Evolutionary conservation across 2,797 vertebrate species (phyloP).

Genomic region (Coreius guichenoti): DNA sequence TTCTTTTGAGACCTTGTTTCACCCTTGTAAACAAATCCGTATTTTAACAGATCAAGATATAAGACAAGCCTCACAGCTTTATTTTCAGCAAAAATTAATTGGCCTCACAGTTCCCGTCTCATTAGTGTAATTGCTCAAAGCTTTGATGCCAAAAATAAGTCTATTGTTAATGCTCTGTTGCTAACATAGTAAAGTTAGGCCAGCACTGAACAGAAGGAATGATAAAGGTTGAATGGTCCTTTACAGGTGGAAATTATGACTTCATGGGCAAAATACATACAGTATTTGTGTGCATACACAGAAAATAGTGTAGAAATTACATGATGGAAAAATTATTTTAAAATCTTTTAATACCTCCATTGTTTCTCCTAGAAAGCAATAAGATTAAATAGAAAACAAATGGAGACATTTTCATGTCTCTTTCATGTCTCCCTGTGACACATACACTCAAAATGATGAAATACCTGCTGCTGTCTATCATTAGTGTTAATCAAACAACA

Average conservation of each 20-base stretch:
- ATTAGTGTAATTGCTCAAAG: conserved; percentile 35
- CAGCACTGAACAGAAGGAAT: neutral
- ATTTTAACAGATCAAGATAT: conserved; percentile 25
- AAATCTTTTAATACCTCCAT: neutral
- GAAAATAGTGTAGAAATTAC: neutral
- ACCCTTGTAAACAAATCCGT: conserved; percentile 2
- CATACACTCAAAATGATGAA: too few species aligned
- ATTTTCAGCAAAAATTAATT: conserved; percentile 27
- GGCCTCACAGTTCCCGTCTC: conserved; percentile 3
- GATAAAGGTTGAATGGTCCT: too few species aligned
- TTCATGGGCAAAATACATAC: neutral
- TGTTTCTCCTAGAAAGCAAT: neutral
- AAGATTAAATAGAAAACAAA: neutral
- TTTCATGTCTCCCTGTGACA: neutral
- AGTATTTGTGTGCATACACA: neutral
- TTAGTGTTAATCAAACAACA: too few species aligned
- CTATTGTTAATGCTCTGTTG: conserved; percentile 16
- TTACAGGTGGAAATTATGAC: neutral
- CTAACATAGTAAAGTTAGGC: neutral
- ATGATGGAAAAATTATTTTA: neutral
- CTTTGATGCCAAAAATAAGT: conserved; percentile 31
- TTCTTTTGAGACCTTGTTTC: neutral
- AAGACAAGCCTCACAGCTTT: conserved; percentile 5
- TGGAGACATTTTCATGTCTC: neutral
- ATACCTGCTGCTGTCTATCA: neutral